A percentile compares a stretch with the other conserved stretches of the same genome.
Evolutionary conservation across 2,888 invertebrate genomes (phyloP).

Genomic region (Graphium colonna): DNA sequence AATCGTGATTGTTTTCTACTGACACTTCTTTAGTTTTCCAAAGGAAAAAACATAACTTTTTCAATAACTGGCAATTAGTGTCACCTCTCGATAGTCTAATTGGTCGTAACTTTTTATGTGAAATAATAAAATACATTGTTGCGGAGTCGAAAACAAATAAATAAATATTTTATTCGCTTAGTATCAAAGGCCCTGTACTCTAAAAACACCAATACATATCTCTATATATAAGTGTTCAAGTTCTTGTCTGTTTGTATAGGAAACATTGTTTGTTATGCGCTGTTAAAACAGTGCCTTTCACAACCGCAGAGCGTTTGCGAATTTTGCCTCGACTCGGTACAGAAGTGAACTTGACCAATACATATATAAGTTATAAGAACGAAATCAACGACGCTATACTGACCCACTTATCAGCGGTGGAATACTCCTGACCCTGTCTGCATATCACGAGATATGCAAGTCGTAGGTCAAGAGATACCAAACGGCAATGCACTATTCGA

Average conservation of each 20-base stretch:
- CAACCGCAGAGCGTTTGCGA: not conserved
- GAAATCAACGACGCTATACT: slow-evolving; percentile 53
- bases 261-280: not conserved
- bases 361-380: slow-evolving; percentile 8
- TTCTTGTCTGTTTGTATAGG: slow-evolving; percentile 4
- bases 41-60: slow-evolving; percentile 38
- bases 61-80: slow-evolving; percentile 45
- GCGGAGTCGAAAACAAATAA: slow-evolving; percentile 25
- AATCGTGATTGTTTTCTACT: slow-evolving; percentile 35
- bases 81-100: slow-evolving; percentile 37
- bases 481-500: slow-evolving; percentile 67
- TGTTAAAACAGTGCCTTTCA: slow-evolving; percentile 7
- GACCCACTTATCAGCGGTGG: slow-evolving; percentile 62
- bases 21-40: no score
- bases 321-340: not conserved
- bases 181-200: not conserved
- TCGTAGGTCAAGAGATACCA: slow-evolving; percentile 58
- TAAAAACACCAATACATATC: not conserved
- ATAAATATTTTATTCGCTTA: slow-evolving; percentile 1
- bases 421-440: slow-evolving; percentile 59
- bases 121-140: slow-evolving; percentile 45
- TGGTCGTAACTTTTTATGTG: slow-evolving; percentile 42
- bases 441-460: slow-evolving; percentile 49
- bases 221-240: not conserved
- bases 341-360: slow-evolving; percentile 67